These are phyloP conservation scores for Leptinotarsa rubiginosa DNA, from an alignment of 2,888 invertebrate genomes.

Conservation along the genomic window DNA sequence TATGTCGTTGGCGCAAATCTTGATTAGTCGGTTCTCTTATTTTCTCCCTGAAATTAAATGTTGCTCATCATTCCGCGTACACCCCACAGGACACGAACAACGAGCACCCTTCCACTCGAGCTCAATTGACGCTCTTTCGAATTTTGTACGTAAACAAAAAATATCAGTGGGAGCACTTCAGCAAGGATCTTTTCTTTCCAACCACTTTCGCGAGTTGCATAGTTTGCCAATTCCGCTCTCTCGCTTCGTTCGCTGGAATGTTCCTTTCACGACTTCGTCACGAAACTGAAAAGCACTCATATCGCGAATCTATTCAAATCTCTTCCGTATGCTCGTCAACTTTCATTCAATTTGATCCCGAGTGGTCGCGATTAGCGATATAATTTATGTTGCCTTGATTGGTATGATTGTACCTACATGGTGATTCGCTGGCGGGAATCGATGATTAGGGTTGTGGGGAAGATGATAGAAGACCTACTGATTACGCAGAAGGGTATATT, in stretches of 20 bases:
- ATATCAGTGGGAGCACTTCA: constrained; percentile 16
- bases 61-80: not conserved
- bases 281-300: constrained; percentile 27
- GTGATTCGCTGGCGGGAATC: not conserved
- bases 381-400: constrained; percentile 15
- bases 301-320: constrained; percentile 26
- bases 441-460: not conserved
- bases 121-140: constrained; percentile 1
- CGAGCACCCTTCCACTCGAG: constrained; percentile 7
- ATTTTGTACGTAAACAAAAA: constrained; percentile 19
- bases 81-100: constrained; percentile 13
- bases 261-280: constrained; percentile 16
- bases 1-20: not conserved
- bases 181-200: constrained; percentile 4
- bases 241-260: constrained; percentile 21
- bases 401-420: not conserved
- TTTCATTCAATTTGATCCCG: constrained; percentile 19
- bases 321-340: constrained; percentile 24
- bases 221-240: constrained; percentile 25
- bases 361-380: constrained; percentile 19
- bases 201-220: constrained; percentile 19
- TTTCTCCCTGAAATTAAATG: constrained; percentile 16
- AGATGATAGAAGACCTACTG: not conserved
- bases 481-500: not conserved
- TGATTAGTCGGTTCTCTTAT: constrained; percentile 7